phyloP scores from a whole-genome alignment of 2,113 vertebrate species.

The Strix aluco region DNA sequence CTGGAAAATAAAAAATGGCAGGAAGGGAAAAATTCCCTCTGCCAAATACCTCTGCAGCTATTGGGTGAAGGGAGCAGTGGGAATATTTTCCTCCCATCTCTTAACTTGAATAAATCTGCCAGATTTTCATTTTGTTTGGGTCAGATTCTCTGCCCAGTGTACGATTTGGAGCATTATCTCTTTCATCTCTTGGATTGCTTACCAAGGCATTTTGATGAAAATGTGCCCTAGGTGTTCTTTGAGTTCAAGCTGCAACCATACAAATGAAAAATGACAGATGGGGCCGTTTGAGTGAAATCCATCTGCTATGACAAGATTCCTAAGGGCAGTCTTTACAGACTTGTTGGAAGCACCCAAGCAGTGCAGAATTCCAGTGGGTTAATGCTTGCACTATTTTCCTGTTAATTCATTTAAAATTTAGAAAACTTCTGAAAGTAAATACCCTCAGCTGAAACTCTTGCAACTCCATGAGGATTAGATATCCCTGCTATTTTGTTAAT shows the following conservation, averaged over 20 bases:
- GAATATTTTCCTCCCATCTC: background rate
- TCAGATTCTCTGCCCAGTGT: background rate
- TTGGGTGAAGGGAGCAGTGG: background rate
- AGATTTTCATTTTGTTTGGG: conserved; percentile 25
- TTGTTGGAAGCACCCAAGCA: background rate
- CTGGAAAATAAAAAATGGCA: background rate
- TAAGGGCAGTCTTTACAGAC: background rate
- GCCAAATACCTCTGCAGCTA: conserved; percentile 1
- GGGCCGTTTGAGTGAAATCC: conserved; percentile 40
- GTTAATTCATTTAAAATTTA: background rate
- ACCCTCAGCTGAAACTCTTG: background rate
- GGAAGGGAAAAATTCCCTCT: background rate
- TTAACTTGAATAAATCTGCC: background rate
- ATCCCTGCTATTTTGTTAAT: background rate
- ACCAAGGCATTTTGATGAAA: conserved; percentile 24
- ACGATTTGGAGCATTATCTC: conserved; percentile 34
- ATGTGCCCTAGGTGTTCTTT: conserved; percentile 22
- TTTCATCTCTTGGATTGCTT: conserved; percentile 37
- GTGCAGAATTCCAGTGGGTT: background rate
- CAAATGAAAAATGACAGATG: conserved; percentile 19
- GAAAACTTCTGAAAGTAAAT: background rate
- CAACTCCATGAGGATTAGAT: background rate
- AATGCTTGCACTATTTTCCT: background rate
- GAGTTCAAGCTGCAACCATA: background rate
- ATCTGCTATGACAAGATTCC: background rate